A percentile compares a stretch with the other conserved stretches of the same genome.
These are phyloP conservation scores for Podarcis muralis DNA, from an alignment of 2,113 vertebrate genomes.

Conservation along the genomic window DNA sequence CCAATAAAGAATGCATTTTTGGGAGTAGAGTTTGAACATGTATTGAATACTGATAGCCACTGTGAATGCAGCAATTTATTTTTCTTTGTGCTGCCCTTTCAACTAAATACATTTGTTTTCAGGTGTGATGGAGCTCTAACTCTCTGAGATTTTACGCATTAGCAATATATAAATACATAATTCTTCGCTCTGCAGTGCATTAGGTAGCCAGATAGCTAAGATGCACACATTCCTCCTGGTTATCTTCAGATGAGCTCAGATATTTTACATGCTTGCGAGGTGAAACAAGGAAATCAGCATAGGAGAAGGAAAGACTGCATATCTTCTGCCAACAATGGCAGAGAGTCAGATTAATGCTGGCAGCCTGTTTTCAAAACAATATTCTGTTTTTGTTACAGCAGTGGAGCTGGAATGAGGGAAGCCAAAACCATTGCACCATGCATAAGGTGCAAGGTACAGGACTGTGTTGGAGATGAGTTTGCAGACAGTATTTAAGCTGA, in stretches of 20 bases:
- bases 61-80: not conserved
- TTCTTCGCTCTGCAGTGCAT: not conserved
- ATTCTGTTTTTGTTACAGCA: not conserved
- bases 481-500: constrained; percentile 28
- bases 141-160: constrained; percentile 22
- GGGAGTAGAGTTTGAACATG: fast-evolving
- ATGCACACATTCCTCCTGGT: constrained; percentile 30
- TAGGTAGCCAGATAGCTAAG: constrained; percentile 25
- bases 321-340: constrained; percentile 7
- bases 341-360: constrained; percentile 17
- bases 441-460: not conserved
- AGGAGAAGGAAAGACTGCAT: constrained; percentile 27
- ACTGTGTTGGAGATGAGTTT: not conserved
- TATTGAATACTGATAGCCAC: constrained; percentile 2
- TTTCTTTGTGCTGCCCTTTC: not conserved
- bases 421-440: not conserved
- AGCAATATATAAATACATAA: constrained; percentile 16
- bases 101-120: not conserved
- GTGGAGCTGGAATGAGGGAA: not conserved
- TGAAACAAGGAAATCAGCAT: constrained; percentile 6
- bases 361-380: constrained; percentile 3
- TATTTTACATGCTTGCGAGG: constrained; percentile 41
- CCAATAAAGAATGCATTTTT: constrained; percentile 14
- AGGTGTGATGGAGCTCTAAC: constrained; percentile 5
- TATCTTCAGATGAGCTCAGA: constrained; percentile 19